Percentiles rank a stretch among this genome's conserved stretches.
Conservation (phyloP, 92 coral and sea anemone species). For the Zoanthus gigantus region DNA sequence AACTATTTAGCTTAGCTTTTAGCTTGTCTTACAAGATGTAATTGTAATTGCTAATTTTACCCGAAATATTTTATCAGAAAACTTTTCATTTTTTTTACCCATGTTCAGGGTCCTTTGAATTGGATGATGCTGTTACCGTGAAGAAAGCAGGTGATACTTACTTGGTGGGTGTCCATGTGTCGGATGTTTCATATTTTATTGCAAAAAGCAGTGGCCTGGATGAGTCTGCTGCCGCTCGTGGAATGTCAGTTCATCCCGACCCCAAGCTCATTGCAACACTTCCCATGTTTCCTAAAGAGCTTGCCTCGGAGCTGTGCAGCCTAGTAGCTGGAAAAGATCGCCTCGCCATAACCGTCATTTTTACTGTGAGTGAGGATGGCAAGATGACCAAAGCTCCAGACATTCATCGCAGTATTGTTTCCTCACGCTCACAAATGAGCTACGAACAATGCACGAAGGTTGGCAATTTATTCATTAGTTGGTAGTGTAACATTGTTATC, state of each 20-base stretch:
- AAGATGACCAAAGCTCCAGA: slow-evolving; percentile 60
- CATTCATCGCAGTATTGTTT: slow-evolving; percentile 81
- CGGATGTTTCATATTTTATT: slow-evolving; percentile 91
- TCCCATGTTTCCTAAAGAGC: slow-evolving; percentile 80
- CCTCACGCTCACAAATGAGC: slow-evolving; percentile 76
- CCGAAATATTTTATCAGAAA: not conserved
- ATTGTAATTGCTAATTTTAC: not conserved
- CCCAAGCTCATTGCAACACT: slow-evolving; percentile 52
- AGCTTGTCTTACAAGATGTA: no score
- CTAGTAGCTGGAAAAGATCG: slow-evolving; percentile 80
- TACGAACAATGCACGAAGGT: slow-evolving; percentile 82
- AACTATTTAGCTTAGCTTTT: no score
- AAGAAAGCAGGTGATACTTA: slow-evolving; percentile 57
- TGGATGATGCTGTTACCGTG: slow-evolving; percentile 92
- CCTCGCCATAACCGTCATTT: slow-evolving; percentile 81
- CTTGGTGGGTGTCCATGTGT: slow-evolving; percentile 81
- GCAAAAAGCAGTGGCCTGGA: slow-evolving; percentile 75
- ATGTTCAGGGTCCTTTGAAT: slow-evolving; percentile 59
- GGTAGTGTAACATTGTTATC: no score
- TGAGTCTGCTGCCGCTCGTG: slow-evolving; percentile 77
- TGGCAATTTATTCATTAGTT: no score
- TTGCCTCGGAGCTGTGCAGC: slow-evolving; percentile 81
- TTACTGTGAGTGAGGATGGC: slow-evolving; percentile 75
- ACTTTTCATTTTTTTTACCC: not conserved
- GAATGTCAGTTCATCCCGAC: slow-evolving; percentile 77